Percentiles rank a stretch among this genome's conserved stretches.
Evolutionary conservation across 2,113 vertebrate species (phyloP).

Genomic region (Centropristis striata): DNA sequence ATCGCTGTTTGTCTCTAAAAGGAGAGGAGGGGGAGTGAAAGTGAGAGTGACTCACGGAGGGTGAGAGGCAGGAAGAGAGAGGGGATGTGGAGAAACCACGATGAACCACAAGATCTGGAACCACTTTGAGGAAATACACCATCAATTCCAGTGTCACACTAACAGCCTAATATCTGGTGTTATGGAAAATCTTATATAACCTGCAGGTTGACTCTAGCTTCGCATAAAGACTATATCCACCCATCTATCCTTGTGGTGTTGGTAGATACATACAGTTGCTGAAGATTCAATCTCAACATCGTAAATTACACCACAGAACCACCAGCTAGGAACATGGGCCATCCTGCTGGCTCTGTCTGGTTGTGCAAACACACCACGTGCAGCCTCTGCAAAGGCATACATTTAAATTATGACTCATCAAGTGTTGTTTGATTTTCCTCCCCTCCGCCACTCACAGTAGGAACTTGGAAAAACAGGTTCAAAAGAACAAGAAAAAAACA

Average conservation of each 20-base stretch:
- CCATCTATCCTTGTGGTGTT: background rate
- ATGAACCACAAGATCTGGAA: slow-evolving; percentile 67
- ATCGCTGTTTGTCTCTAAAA: background rate
- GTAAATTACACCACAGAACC: slow-evolving; percentile 7
- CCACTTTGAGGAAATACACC: slow-evolving; percentile 65
- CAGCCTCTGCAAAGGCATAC: background rate
- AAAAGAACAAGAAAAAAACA: background rate
- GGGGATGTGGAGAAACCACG: slow-evolving; percentile 34
- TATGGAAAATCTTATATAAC: slow-evolving; percentile 45
- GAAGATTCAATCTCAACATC: background rate
- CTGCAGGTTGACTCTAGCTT: slow-evolving; percentile 28
- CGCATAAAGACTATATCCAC: slow-evolving; percentile 2
- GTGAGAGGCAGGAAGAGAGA: background rate
- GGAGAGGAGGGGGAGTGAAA: background rate
- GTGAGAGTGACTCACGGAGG: background rate
- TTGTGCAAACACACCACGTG: background rate
- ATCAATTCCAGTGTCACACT: slow-evolving; percentile 62
- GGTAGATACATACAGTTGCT: background rate
- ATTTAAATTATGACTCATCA: slow-evolving; percentile 18
- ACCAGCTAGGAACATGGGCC: background rate
- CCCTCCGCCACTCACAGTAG: background rate
- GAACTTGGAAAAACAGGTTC: background rate
- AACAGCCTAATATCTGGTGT: slow-evolving; percentile 30
- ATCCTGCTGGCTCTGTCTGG: slow-evolving; percentile 3
- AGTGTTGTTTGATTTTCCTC: background rate